Conservation (phyloP, 2,113 vertebrate genomes). For the Gadus chalcogrammus region DNA sequence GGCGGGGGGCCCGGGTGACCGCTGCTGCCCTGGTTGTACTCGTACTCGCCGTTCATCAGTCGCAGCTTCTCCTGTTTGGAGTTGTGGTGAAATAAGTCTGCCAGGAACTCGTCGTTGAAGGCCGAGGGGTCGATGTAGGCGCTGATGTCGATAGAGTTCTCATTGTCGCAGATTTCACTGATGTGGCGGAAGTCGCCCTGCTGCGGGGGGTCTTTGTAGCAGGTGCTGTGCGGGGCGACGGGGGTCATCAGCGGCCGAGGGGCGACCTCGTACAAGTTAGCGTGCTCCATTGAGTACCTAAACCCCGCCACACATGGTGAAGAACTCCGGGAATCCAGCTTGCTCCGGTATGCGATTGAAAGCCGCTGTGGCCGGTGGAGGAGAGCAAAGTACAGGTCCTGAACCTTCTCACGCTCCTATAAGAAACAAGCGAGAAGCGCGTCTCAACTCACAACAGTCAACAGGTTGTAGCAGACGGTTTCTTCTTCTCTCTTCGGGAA, state of each 20-base stretch:
- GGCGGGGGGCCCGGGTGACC: constrained; percentile 32
- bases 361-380: constrained; percentile 41
- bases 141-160: constrained; percentile 97
- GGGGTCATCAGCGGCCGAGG: constrained; percentile 83
- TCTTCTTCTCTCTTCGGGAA: no score
- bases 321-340: constrained; percentile 85
- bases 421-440: neutral
- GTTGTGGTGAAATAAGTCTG: constrained; percentile 93
- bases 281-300: constrained; percentile 93
- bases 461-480: neutral
- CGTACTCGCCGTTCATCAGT: constrained; percentile 85
- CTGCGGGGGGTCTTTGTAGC: constrained; percentile 69
- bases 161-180: constrained; percentile 92
- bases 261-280: constrained; percentile 94
- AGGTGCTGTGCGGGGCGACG: constrained; percentile 74
- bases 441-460: neutral
- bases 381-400: neutral
- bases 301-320: constrained; percentile 85
- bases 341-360: constrained; percentile 41
- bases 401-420: neutral
- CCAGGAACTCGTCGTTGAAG: constrained; percentile 98
- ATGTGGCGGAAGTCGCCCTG: constrained; percentile 50
- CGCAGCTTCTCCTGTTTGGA: constrained; percentile 84
- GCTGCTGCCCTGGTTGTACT: constrained; percentile 59
- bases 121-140: constrained; percentile 96